Percentiles rank a stretch among this genome's conserved stretches.
Conservation (phyloP, 2,797 vertebrate species). For the Myotis myotis region DNA sequence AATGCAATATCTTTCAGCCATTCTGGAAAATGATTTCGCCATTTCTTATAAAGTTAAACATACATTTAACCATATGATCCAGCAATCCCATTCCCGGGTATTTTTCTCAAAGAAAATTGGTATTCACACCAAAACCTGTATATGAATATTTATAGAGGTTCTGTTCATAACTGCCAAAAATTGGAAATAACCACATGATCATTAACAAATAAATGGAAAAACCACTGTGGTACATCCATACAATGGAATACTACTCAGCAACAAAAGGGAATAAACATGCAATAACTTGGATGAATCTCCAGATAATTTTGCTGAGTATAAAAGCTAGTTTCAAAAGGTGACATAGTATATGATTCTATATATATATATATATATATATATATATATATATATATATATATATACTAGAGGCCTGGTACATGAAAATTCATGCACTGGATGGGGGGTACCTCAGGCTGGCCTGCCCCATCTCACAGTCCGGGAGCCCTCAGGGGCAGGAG, state of each 20-base stretch:
- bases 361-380: not conserved
- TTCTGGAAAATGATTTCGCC: not conserved
- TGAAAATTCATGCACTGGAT: too few relatives aligned
- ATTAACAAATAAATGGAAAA: not conserved
- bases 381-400: not conserved
- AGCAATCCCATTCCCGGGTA: not conserved
- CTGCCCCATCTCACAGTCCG: too few relatives aligned
- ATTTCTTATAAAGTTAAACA: conserved; percentile 7
- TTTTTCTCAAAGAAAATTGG: not conserved
- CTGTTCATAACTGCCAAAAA: not conserved
- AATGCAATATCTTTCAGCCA: not conserved
- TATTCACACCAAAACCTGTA: not conserved
- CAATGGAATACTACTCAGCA: not conserved
- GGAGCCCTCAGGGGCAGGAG: too few relatives aligned
- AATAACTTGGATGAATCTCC: not conserved
- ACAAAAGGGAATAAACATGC: not conserved
- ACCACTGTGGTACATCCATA: not conserved
- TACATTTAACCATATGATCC: not conserved
- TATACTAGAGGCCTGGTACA: too few relatives aligned
- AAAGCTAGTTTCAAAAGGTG: not conserved
- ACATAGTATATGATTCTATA: not conserved
- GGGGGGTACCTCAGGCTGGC: too few relatives aligned
- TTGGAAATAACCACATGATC: not conserved
- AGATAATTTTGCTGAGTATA: conserved; percentile 19
- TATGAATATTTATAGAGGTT: not conserved